phyloP scores from a whole-genome alignment of 1,140 invertebrate species.

The Bradysia coprophila region DNA sequence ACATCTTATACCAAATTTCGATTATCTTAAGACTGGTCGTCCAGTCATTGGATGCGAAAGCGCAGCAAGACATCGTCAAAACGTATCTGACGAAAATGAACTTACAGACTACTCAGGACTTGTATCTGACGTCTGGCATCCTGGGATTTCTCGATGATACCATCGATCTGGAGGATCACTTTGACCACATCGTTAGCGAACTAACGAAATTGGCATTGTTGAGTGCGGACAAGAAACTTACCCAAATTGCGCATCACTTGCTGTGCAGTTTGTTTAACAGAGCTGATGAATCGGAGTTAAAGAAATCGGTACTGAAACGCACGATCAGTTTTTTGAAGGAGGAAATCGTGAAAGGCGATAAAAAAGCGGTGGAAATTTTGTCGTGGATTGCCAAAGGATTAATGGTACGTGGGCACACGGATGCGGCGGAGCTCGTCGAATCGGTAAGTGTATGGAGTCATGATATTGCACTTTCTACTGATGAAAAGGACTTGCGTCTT shows the following conservation, averaged over 20 bases:
- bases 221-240: conserved; percentile 11
- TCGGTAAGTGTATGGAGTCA: conserved; percentile 15
- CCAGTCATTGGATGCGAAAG: conserved; percentile 12
- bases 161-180: conserved; percentile 17
- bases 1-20: conserved; percentile 8
- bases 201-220: conserved; percentile 14
- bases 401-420: conserved; percentile 14
- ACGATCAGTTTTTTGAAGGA: conserved; percentile 9
- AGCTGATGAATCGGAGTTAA: conserved; percentile 10
- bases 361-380: conserved; percentile 14
- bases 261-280: conserved; percentile 21
- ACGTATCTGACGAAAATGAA: conserved; percentile 15
- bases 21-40: conserved; percentile 12
- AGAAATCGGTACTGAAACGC: conserved; percentile 10
- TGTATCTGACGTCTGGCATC: conserved; percentile 17
- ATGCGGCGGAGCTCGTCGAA: conserved; percentile 16
- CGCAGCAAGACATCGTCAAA: conserved; percentile 16
- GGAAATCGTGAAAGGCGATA: conserved; percentile 14
- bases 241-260: conserved; percentile 14
- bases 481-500: too few species aligned
- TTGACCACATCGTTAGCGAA: conserved; percentile 16
- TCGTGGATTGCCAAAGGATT: conserved; percentile 20
- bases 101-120: conserved; percentile 11
- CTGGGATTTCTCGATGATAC: conserved; percentile 16
- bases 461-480: too few species aligned